phyloP scores from a whole-genome alignment of 1,140 invertebrate species.

The Drosophila lowei region DNA sequence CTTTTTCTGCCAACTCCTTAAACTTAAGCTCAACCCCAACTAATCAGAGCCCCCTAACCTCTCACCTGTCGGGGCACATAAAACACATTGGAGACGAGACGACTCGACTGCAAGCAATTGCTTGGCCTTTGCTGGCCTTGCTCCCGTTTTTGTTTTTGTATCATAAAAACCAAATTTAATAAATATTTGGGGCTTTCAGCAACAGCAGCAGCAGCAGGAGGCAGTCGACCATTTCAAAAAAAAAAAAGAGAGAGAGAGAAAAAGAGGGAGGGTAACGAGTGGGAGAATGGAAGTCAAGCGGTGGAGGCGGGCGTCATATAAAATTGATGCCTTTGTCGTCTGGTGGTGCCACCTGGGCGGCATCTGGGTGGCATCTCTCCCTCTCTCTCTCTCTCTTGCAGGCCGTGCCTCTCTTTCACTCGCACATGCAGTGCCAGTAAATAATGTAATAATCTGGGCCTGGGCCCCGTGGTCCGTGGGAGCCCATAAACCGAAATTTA shows the following conservation, averaged over 20 bases:
- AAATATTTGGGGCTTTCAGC: constrained; percentile 62
- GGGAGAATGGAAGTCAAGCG: constrained; percentile 9
- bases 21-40: not conserved
- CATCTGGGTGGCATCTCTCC: constrained; percentile 15
- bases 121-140: constrained; percentile 26
- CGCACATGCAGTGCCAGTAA: constrained; percentile 56
- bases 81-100: constrained; percentile 28
- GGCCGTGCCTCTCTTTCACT: constrained; percentile 3
- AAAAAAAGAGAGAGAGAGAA: constrained; percentile 22
- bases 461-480: constrained; percentile 67
- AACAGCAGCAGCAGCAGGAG: constrained; percentile 18
- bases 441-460: constrained; percentile 79
- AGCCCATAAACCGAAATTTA: constrained; percentile 79
- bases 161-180: constrained; percentile 73
- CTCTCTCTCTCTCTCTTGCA: constrained; percentile 14
- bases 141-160: constrained; percentile 34
- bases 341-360: constrained; percentile 53
- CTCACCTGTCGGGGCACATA: constrained; percentile 5
- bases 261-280: not conserved
- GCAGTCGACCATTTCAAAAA: constrained; percentile 31
- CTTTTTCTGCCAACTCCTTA: not conserved
- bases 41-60: not conserved
- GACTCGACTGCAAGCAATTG: constrained; percentile 61
- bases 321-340: constrained; percentile 72
- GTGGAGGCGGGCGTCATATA: constrained; percentile 53